phyloP scores from a whole-genome alignment of 2,888 invertebrate genomes.

The Hipparchia sbordonii region DNA sequence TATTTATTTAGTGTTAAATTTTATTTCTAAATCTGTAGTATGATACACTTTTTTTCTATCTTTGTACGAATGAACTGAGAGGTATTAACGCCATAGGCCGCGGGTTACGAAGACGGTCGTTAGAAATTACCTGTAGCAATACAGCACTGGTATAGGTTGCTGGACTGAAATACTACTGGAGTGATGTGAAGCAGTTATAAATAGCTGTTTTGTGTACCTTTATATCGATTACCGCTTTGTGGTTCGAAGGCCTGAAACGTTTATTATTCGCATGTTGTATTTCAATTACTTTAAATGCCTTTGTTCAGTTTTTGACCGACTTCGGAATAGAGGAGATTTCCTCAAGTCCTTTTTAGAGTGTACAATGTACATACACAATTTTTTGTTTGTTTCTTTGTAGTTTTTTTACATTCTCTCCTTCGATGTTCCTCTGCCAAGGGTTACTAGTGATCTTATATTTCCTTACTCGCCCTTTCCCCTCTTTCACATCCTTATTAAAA shows the following conservation, averaged over 20 bases:
- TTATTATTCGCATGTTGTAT: slow-evolving; percentile 29
- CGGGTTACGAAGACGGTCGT: background rate
- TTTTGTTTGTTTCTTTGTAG: too few species aligned
- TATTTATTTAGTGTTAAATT: too few species aligned
- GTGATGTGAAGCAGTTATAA: background rate
- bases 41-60: too few species aligned
- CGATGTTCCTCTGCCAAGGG: too few species aligned
- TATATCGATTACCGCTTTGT: slow-evolving; percentile 31
- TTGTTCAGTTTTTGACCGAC: slow-evolving; percentile 15
- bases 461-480: background rate
- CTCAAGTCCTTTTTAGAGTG: too few species aligned
- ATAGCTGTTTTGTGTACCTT: slow-evolving; percentile 20
- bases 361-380: too few species aligned
- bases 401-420: too few species aligned
- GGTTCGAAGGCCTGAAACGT: slow-evolving; percentile 15
- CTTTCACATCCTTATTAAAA: background rate
- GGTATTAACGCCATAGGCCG: too few species aligned
- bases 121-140: background rate
- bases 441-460: too few species aligned
- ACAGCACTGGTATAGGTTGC: background rate
- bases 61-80: too few species aligned
- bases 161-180: background rate
- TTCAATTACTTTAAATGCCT: slow-evolving; percentile 19
- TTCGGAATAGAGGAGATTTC: background rate
- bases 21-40: too few species aligned